Evolutionary conservation across 2,113 vertebrate species (phyloP), one percentile per base, ranked within the genome.

Genomic region (Loxodonta africana): DNA sequence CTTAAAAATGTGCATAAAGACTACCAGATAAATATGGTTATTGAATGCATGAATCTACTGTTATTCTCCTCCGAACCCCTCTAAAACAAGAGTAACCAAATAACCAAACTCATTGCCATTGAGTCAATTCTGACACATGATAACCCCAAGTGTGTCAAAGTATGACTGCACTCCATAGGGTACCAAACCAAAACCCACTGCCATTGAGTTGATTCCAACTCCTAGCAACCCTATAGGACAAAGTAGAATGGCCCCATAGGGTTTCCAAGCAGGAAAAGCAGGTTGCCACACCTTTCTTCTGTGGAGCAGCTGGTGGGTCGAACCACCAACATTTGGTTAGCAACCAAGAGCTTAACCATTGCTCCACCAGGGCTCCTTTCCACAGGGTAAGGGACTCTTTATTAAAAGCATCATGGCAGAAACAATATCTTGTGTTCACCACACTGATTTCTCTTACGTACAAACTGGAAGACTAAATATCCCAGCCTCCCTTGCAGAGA

Each of bases 391-490:
- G 69, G 21, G 5, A 14, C 37, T 76, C 33, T 78, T 95, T 63
- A 87, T 67, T 73, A 71, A 91, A 95, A 81, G 25, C 8, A 41
- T 44, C 46, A 9, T 53, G 53, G 41, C 67, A 95, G 83, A 91
- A 93, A 33, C 25, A 44, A 0, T 41, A 60, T 26, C 85, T 71
- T 33, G 21, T 51, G 15, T 23, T 63, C 28, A 25, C 30, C 12
- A 17, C 7, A 53, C 15, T 83, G 67, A 65, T 83, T 76, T 74
- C 69, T 51, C 46, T 41, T 74, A 37, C 33, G 65, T 20, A 7
- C 25, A 46, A 10, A 20, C 2, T 67, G 10, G 23, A 51, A 74
- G 21, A 63, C 41, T 78, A 74, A 88, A 78, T 51, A 62, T 46
- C 37, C 37, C 41, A 85, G 74, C 65, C 37, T 82, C 44, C 74